A percentile compares a stretch with the other conserved stretches of the same genome.
Evolutionary conservation across 2,888 invertebrate species (phyloP).

Genomic region (Dastarcus helophoroides): DNA sequence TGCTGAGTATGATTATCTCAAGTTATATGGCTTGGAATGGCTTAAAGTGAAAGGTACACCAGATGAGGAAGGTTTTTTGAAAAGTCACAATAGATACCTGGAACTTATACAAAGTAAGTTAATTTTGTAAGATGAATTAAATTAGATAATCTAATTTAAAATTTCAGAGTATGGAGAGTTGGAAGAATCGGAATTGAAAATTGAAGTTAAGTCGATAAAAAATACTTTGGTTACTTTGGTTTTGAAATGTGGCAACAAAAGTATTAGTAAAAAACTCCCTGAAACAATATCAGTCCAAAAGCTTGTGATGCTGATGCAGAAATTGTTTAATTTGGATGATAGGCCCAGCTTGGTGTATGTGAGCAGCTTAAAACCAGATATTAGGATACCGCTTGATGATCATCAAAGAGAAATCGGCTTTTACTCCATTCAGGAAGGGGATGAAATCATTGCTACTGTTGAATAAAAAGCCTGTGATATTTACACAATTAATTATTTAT

Average conservation of each 20-base stretch:
- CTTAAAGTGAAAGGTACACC: constrained; percentile 42
- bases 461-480: too few relatives aligned
- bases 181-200: constrained; percentile 58
- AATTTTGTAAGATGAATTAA: too few relatives aligned
- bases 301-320: constrained; percentile 65
- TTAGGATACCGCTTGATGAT: constrained; percentile 68
- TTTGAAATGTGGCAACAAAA: constrained; percentile 41
- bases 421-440: constrained; percentile 76
- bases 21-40: constrained; percentile 68
- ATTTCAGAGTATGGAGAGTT: constrained; percentile 70
- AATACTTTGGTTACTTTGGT: constrained; percentile 56
- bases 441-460: constrained; percentile 56
- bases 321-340: constrained; percentile 50
- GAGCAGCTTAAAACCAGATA: constrained; percentile 47
- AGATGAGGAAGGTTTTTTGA: constrained; percentile 44
- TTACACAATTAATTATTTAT: too few relatives aligned
- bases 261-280: constrained; percentile 57
- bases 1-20: constrained; percentile 85
- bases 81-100: constrained; percentile 65
- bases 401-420: constrained; percentile 70
- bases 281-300: constrained; percentile 73
- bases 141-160: constrained; percentile 7
- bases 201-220: constrained; percentile 49
- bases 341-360: constrained; percentile 41
- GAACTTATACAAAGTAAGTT: constrained; percentile 60